phyloP scores from a whole-genome alignment of 2,113 vertebrate genomes.

The Plotosus lineatus region DNA sequence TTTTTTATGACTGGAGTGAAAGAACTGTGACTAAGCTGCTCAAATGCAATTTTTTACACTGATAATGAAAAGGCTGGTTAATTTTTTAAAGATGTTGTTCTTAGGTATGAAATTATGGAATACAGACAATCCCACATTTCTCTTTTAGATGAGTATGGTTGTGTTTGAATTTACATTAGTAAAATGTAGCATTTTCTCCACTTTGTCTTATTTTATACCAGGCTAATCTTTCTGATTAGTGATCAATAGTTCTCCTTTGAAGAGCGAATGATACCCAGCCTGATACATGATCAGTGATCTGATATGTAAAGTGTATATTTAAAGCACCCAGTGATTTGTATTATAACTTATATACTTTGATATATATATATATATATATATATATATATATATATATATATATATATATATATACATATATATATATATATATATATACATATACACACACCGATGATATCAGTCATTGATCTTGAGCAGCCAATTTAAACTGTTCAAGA shows the following conservation, averaged over 20 bases:
- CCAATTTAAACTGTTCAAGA: neutral
- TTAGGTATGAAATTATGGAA: neutral
- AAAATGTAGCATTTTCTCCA: neutral
- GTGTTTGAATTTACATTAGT: neutral
- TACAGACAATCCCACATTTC: neutral
- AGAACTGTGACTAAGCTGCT: neutral
- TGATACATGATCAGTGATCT: neutral
- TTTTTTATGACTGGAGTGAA: constrained; percentile 17
- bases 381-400: no score
- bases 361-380: no score
- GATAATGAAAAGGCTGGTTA: neutral
- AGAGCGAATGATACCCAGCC: neutral
- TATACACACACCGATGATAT: neutral
- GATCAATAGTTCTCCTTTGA: neutral
- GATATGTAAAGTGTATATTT: neutral
- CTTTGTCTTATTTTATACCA: neutral
- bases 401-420: no score
- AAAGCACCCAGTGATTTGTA: constrained; percentile 3
- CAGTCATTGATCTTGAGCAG: neutral
- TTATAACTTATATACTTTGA: no score
- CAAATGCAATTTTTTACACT: neutral
- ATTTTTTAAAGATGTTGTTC: neutral
- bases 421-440: no score
- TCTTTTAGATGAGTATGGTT: neutral
- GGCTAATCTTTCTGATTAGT: neutral